These are phyloP conservation scores for Solea solea DNA, from an alignment of 2,113 vertebrate species.

Conservation along the genomic window DNA sequence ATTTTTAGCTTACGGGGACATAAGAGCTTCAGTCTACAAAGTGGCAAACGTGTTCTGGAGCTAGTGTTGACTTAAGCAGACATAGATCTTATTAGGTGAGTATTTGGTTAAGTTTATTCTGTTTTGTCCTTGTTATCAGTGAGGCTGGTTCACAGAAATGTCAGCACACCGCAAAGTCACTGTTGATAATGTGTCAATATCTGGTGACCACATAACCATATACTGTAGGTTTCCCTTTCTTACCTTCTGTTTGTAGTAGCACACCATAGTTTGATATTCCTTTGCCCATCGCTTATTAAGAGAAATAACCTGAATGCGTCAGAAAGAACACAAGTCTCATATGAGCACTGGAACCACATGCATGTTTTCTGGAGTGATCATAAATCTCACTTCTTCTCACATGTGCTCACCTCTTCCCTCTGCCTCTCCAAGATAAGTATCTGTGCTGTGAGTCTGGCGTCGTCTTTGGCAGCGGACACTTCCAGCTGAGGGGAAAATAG, in stretches of 20 bases:
- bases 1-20: too few species aligned
- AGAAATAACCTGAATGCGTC: constrained; percentile 67
- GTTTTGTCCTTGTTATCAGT: too few species aligned
- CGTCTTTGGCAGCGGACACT: not conserved
- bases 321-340: not conserved
- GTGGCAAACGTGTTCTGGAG: too few species aligned
- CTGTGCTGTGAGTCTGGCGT: constrained; percentile 34
- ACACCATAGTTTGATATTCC: constrained; percentile 66
- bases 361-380: not conserved
- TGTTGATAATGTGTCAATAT: too few species aligned
- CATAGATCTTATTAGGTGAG: too few species aligned
- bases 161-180: too few species aligned
- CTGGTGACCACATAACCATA: too few species aligned
- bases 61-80: too few species aligned
- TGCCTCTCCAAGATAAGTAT: constrained; percentile 63
- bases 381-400: constrained; percentile 6
- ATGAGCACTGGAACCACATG: not conserved
- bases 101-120: too few species aligned
- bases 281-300: constrained; percentile 75
- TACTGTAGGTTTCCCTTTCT: not conserved
- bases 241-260: constrained; percentile 65
- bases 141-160: too few species aligned
- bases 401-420: constrained; percentile 58
- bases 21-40: too few species aligned
- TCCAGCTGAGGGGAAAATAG: constrained; percentile 34